Conservation (phyloP, 2,797 vertebrate species). For the Microchirus variegatus region DNA sequence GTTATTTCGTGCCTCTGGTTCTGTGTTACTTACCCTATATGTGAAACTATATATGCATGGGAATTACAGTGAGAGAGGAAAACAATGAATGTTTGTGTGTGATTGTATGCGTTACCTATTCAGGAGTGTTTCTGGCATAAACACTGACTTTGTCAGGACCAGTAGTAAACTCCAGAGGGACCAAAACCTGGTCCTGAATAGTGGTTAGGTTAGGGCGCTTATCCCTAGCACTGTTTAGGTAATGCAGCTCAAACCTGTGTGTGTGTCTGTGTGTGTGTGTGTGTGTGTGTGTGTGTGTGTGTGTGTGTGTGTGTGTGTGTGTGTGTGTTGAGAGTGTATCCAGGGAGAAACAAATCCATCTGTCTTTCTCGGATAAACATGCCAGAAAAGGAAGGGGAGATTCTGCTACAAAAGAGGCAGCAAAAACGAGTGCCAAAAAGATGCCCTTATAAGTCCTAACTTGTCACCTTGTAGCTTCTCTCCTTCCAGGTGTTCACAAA, state of each 20-base stretch:
- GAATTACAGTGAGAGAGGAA: too few species aligned
- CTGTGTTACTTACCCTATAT: constrained; percentile 55
- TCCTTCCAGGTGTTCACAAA: constrained; percentile 72
- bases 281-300: constrained; percentile 35
- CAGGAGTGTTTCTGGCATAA: too few species aligned
- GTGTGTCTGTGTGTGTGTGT: constrained; percentile 15
- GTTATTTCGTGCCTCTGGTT: constrained; percentile 64
- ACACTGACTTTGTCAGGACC: too few species aligned
- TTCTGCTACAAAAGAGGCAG: constrained; percentile 60
- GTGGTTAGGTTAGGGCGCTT: too few species aligned
- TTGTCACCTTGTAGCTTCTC: constrained; percentile 63
- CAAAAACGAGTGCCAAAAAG: constrained; percentile 61
- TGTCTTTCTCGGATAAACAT: constrained; percentile 76
- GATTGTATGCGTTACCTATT: too few species aligned
- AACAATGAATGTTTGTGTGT: neutral
- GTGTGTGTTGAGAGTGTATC: constrained; percentile 55
- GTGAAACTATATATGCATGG: constrained; percentile 42
- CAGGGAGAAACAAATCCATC: constrained; percentile 77
- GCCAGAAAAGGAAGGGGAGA: constrained; percentile 74
- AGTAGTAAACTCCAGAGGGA: too few species aligned
- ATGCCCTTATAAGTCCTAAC: constrained; percentile 65
- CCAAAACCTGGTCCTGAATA: too few species aligned
- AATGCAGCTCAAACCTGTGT: constrained; percentile 2
- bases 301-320: constrained; percentile 34
- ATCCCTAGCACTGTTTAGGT: too few species aligned